Conservation (phyloP, 1,140 invertebrate genomes). For the Drosophila kurseongensis region DNA sequence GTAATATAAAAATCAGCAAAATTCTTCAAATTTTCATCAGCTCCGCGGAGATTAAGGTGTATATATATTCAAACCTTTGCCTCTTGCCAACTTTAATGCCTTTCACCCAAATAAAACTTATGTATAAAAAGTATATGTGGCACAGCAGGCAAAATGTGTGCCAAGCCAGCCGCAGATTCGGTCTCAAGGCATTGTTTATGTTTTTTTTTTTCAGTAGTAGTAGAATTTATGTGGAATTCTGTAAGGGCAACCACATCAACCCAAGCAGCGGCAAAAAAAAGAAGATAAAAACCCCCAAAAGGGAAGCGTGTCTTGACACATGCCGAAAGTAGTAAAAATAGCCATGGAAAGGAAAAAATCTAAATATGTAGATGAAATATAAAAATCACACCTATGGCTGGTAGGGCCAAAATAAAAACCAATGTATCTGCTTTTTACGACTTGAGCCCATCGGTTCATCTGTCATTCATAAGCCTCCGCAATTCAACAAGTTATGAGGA, state of each 20-base stretch:
- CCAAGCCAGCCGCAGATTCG: constrained; percentile 40
- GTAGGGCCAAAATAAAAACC: constrained; percentile 16
- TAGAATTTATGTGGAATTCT: constrained; percentile 72
- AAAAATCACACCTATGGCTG: constrained; percentile 59
- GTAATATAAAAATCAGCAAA: constrained; percentile 17
- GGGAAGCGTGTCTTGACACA: constrained; percentile 56
- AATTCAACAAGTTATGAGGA: constrained; percentile 68
- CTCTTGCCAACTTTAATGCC: constrained; percentile 51
- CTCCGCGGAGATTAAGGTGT: constrained; percentile 26
- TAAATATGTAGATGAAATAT: constrained; percentile 48
- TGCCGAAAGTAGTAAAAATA: constrained; percentile 63
- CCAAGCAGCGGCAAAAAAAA: constrained; percentile 22
- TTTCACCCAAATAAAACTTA: constrained; percentile 53
- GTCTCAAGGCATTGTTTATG: constrained; percentile 42
- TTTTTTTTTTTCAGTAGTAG: constrained; percentile 23
- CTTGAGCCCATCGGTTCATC: constrained; percentile 22
- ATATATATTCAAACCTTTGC: constrained; percentile 36
- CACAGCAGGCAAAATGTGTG: constrained; percentile 51
- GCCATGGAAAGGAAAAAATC: constrained; percentile 30
- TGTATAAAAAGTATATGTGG: constrained; percentile 32
- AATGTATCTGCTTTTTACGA: constrained; percentile 43
- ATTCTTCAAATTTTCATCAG: constrained; percentile 21
- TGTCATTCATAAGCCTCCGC: constrained; percentile 52
- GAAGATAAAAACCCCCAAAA: constrained; percentile 36
- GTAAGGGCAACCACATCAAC: constrained; percentile 48